phyloP scores from a whole-genome alignment of 2,888 invertebrate genomes.

The Rhamphomyia laevipes region DNA sequence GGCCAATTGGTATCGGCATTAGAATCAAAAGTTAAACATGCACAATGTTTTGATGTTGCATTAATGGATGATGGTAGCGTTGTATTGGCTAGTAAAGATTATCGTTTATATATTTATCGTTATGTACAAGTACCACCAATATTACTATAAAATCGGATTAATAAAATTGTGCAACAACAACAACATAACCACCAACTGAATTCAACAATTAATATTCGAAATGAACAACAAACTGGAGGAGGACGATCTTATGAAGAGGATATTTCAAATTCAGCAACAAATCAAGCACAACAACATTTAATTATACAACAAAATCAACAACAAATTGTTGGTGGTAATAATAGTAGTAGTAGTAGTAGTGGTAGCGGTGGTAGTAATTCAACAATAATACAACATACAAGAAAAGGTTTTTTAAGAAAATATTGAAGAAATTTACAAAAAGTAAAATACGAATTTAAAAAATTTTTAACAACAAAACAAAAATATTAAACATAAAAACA shows the following conservation, averaged over 20 bases:
- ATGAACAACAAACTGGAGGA: too few species aligned
- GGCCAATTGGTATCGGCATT: slow-evolving; percentile 95
- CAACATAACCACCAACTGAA: too few species aligned
- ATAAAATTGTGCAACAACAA: neutral
- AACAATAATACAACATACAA: too few species aligned
- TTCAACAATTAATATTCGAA: too few species aligned
- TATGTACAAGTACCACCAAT: slow-evolving; percentile 90
- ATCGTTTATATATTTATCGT: slow-evolving; percentile 97
- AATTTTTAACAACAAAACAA: neutral
- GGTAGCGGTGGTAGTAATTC: too few species aligned
- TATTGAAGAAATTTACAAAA: neutral
- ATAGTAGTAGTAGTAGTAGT: too few species aligned
- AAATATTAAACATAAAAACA: neutral
- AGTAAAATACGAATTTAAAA: neutral
- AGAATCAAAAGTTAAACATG: slow-evolving; percentile 98
- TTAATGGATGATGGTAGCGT: slow-evolving; percentile 98
- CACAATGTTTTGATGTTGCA: slow-evolving; percentile 99
- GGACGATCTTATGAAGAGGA: too few species aligned
- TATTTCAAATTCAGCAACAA: too few species aligned
- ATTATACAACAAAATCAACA: too few species aligned
- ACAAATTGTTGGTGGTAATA: too few species aligned
- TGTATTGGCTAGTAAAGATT: slow-evolving; percentile 97
- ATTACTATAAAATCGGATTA: slow-evolving; percentile 29
- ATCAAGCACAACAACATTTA: too few species aligned
- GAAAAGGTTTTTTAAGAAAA: neutral